Evolutionary conservation across 2,113 vertebrate species (phyloP), one percentile per base, ranked within the genome.

Genomic region (Anser brachyrhynchus): DNA sequence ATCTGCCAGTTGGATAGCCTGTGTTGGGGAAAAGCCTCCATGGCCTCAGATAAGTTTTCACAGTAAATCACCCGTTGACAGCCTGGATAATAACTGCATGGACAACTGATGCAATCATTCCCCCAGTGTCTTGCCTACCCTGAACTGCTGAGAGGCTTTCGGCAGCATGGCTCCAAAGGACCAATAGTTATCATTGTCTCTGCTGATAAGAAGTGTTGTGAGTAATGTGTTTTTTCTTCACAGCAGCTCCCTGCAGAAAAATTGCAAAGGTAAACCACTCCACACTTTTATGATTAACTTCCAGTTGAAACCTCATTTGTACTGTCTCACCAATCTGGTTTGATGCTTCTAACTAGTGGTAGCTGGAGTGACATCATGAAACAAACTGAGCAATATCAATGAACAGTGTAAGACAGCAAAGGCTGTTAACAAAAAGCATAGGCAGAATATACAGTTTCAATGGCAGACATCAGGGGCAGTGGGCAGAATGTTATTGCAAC

Each of bases 11-110:
- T 76, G 66, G 7, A 17, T 58, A n/a, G 39, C 4, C 5, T 43
- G 1, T 9, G 12, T 4, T 39, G 35, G 13, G 31, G 43, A 58
- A 88, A 7, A 79, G 7, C 12, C 46, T 64, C 14, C 62, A 65
- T 1, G 0, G 69, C 9, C 6, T 59, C 58, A 29, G 15, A 41
- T 13, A 62, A 1, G 2, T 1, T 67, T 17, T 55, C 10, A 1
- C 6, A n/a, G 18, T 49, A 58, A 86, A 72, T 26, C 10, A 44
- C 6, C 8, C 23, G 62, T 0, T n/a, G 41, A 54, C 37, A 54
- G 22, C 9, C 7, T 26, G 20, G 57, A 6, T 35, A 58, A 25
- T 20, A 10, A 39, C 31, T 46, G 10, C 31, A 55, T 6, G 20
- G 39, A 41, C 3, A 16, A 58, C 43, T 52, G 43, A 37, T 22